A percentile compares a stretch with the other conserved stretches of the same genome.
phyloP scores from a whole-genome alignment of 2,888 invertebrate species.

The Drosophila melanosoma region DNA sequence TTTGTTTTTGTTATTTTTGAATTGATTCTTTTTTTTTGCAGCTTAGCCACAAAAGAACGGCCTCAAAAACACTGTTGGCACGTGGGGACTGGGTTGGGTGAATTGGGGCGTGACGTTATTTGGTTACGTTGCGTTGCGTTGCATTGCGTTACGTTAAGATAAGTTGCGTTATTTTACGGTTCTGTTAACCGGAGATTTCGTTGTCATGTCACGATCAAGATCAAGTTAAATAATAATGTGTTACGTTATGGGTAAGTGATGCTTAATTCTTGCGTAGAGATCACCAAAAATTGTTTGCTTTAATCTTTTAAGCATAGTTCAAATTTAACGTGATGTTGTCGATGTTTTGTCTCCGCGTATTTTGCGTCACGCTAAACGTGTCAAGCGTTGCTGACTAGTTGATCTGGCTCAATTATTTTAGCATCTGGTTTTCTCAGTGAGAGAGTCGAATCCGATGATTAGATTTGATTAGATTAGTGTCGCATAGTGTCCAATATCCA shows the following conservation, averaged over 20 bases:
- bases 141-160: slow-evolving; percentile 3
- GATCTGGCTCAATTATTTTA: slow-evolving; percentile 14
- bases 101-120: slow-evolving; percentile 25
- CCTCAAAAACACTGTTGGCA: slow-evolving; percentile 47
- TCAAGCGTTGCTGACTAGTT: slow-evolving; percentile 46
- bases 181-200: not conserved
- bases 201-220: slow-evolving; percentile 4
- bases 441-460: not conserved
- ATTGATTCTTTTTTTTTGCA: slow-evolving; percentile 37
- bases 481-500: slow-evolving; percentile 7
- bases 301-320: not conserved
- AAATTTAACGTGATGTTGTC: not conserved
- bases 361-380: slow-evolving; percentile 14
- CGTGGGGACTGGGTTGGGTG: slow-evolving; percentile 42
- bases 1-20: slow-evolving; percentile 23
- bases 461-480: not conserved
- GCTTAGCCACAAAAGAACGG: slow-evolving; percentile 56
- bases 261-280: slow-evolving; percentile 2
- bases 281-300: not conserved
- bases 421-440: not conserved
- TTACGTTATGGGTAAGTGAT: slow-evolving; percentile 17
- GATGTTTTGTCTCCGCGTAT: slow-evolving; percentile 2
- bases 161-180: slow-evolving; percentile 1
- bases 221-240: slow-evolving; percentile 12
- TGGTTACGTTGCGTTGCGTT: slow-evolving; percentile 1